These are phyloP conservation scores for Ellobius talpinus DNA, from an alignment of 2,113 vertebrate species.

Conservation along the genomic window DNA sequence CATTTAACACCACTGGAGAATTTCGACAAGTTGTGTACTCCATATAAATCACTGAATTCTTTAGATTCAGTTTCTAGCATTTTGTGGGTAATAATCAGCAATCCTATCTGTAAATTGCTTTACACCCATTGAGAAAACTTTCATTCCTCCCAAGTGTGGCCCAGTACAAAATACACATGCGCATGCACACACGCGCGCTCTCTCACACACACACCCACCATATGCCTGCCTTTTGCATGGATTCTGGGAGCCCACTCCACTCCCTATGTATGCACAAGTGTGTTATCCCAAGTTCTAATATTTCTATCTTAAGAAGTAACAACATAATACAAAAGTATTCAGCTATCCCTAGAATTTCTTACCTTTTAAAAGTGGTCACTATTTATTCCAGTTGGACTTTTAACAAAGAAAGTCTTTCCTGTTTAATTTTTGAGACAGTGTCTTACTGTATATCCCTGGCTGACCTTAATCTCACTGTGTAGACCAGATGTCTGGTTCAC, in stretches of 20 bases:
- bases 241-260: neutral
- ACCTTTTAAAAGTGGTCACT: neutral
- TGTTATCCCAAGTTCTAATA: neutral
- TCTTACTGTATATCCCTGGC: neutral
- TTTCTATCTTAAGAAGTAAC: neutral
- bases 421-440: neutral
- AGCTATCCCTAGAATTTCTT: neutral
- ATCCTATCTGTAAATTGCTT: neutral
- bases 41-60: neutral
- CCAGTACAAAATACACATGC: neutral
- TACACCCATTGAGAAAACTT: neutral
- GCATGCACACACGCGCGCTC: no score
- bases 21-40: neutral
- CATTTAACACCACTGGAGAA: neutral
- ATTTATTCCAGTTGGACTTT: neutral
- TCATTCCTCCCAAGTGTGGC: neutral
- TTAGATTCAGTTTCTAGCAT: slow-evolving; percentile 35
- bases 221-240: neutral
- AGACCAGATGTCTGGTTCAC: neutral
- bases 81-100: neutral
- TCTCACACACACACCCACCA: neutral
- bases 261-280: neutral
- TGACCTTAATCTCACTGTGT: neutral
- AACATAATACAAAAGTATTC: neutral
- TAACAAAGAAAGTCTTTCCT: neutral